Evolutionary conservation across 2,797 vertebrate genomes (phyloP), one percentile per base, ranked within the genome.

Genomic region (Pampus argenteus): DNA sequence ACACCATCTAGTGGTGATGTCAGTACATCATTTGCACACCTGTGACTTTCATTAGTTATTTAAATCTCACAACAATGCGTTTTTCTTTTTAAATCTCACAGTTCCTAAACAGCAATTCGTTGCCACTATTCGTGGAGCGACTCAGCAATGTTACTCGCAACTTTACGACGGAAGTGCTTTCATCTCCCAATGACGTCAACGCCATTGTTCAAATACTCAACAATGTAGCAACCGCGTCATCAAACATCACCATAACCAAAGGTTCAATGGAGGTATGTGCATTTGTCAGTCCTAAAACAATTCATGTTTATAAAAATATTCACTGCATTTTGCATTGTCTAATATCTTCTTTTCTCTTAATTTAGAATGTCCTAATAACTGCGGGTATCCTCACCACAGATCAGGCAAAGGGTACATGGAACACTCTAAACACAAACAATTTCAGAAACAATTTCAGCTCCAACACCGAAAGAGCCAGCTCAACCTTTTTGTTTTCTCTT

Each of bases 331-430:
- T 1, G 34, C 5, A 14, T n/a, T 4, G 61, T n/a, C 49, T 38
- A 74, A 73, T 23, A 9, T 36, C 2, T 40, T 13, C 1, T 66
- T 71, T 68, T 42, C 9, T 72, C 74, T 70, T 17, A 59, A 11
- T 93, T 5, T 82, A 98, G 97, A 18, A 93, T 31, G 61, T 97
- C 67, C 91, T 97, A 2, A 45, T 31, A 9, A 94, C 90, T 5
- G 86, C 95, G 44, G 87, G 93, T 7, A 1, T 90, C 9, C 83
- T 97, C 10, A 74, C 76, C 38, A 82, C 36, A 57, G 66, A 36
- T 3, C 1, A 3, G 0, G 23, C 90, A 57, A 15, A 0, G 49
- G 0, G 0, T 0, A 67, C 81, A 23, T 97, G 96, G 96, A 1
- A 45, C 1, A 0, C 0, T 6, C 56, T 96, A 23, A 94, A 94